phyloP scores from a whole-genome alignment of 2,113 vertebrate species.

The Aegithalos caudatus region DNA sequence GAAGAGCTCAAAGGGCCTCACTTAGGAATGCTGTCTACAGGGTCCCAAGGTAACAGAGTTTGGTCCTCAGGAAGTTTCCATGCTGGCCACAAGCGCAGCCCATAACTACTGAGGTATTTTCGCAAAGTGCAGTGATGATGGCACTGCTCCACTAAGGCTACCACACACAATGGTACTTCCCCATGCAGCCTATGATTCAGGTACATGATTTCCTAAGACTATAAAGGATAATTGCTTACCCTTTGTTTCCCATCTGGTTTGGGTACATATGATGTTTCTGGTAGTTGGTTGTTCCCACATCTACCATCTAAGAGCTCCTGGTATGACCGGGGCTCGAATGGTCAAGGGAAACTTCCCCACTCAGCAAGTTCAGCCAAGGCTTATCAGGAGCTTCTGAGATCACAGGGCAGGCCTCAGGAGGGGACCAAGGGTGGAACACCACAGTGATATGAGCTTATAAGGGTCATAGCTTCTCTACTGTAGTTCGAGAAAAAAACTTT shows the following conservation, averaged over 20 bases:
- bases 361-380: not conserved
- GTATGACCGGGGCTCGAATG: not conserved
- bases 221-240: no score
- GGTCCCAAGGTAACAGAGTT: no score
- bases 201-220: no score
- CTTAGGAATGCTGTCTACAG: not conserved
- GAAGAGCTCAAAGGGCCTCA: not conserved
- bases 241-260: not conserved
- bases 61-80: not conserved
- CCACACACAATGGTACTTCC: fast-evolving
- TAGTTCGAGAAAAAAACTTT: not conserved
- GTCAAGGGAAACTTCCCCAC: not conserved
- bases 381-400: not conserved
- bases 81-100: not conserved
- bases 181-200: fast-evolving
- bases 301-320: not conserved
- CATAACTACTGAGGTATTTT: no score
- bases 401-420: not conserved
- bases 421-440: not conserved
- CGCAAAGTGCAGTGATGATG: fast-evolving
- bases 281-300: not conserved
- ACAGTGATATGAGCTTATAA: not conserved
- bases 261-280: not conserved
- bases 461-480: not conserved
- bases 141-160: no score